Evolutionary conservation across 2,888 invertebrate genomes (phyloP).

Genomic region (Leptinotarsa haldemani): DNA sequence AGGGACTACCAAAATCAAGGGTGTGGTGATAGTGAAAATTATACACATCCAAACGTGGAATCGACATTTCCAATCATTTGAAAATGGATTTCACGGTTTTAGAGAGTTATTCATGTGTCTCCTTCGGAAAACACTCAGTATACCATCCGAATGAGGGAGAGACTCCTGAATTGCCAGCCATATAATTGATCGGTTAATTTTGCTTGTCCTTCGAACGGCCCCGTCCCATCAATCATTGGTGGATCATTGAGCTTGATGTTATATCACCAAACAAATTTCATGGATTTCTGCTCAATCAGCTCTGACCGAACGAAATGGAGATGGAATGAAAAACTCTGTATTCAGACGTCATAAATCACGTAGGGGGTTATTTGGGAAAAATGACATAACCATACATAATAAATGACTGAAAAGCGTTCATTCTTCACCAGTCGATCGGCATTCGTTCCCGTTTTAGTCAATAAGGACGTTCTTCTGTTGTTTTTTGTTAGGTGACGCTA

Average conservation of each 20-base stretch:
- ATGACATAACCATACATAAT: slow-evolving; percentile 10
- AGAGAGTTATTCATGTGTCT: too few relatives aligned
- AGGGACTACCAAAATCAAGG: too few relatives aligned
- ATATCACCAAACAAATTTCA: slow-evolving; percentile 5
- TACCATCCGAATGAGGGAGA: too few relatives aligned
- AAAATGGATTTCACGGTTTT: too few relatives aligned
- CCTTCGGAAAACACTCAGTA: too few relatives aligned
- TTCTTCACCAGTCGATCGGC: slow-evolving; percentile 1
- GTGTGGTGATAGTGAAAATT: too few relatives aligned
- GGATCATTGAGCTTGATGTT: slow-evolving; percentile 9
- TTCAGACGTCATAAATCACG: background rate
- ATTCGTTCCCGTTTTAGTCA: background rate
- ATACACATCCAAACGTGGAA: too few relatives aligned
- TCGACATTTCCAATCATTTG: too few relatives aligned
- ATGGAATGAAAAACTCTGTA: background rate
- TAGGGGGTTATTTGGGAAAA: slow-evolving; percentile 9
- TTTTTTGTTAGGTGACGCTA: too few relatives aligned
- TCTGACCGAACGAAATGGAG: background rate
- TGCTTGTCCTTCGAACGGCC: background rate
- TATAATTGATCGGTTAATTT: background rate
- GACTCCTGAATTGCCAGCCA: background rate
- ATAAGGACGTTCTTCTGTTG: too few relatives aligned
- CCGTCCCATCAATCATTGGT: background rate
- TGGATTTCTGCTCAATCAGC: slow-evolving; percentile 12
- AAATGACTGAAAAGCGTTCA: slow-evolving; percentile 16